These are phyloP conservation scores for Erythrolamprus reginae DNA, from an alignment of 2,113 vertebrate species.

Conservation along the genomic window DNA sequence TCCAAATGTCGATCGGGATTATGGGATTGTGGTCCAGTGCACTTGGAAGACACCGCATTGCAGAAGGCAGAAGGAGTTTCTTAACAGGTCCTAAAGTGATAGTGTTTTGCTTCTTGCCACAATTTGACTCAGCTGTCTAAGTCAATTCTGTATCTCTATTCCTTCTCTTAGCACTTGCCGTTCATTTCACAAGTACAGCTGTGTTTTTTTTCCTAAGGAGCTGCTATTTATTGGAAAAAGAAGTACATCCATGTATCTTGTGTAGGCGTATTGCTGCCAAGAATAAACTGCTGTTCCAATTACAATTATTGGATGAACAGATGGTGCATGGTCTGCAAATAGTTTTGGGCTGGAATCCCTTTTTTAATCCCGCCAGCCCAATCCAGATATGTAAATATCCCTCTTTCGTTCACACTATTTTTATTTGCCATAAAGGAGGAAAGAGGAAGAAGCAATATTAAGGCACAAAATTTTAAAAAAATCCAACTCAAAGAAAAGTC, in stretches of 20 bases:
- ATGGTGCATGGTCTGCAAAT: slow-evolving; percentile 17
- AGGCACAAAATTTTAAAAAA: not conserved
- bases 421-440: not conserved
- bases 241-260: not conserved
- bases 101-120: not conserved
- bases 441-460: not conserved
- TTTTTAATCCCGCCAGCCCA: not conserved
- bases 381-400: rapidly evolving
- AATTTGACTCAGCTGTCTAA: rapidly evolving
- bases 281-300: slow-evolving; percentile 8
- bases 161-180: not conserved
- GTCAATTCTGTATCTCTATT: not conserved
- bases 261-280: rapidly evolving
- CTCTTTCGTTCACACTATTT: not conserved
- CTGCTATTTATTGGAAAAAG: not conserved
- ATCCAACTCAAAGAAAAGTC: slow-evolving; percentile 2
- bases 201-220: not conserved
- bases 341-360: not conserved
- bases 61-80: not conserved
- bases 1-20: not conserved
- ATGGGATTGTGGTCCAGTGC: not conserved
- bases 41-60: not conserved
- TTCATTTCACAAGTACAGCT: rapidly evolving
- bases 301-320: not conserved
- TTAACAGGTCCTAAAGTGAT: not conserved